phyloP scores from a whole-genome alignment of 2,113 vertebrate genomes.

The Lampris megalopsis region DNA sequence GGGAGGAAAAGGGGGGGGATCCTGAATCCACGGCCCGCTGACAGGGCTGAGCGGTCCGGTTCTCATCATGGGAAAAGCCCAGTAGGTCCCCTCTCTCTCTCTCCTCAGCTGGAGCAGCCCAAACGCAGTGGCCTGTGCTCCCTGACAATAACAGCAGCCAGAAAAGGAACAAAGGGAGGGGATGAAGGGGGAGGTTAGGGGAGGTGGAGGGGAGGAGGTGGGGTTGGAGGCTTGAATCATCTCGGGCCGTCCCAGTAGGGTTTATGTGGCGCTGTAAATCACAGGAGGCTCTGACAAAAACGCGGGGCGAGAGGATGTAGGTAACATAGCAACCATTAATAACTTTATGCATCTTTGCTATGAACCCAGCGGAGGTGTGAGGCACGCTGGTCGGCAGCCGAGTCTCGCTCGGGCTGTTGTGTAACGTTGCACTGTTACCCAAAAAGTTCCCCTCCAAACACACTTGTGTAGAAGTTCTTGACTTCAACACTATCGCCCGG shows the following conservation, averaged over 20 bases:
- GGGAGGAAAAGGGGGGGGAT: conserved; percentile 49
- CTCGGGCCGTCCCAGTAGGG: conserved; percentile 54
- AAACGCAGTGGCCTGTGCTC: conserved; percentile 64
- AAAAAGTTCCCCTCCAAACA: conserved; percentile 24
- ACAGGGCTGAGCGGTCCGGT: conserved; percentile 51
- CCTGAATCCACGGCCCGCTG: conserved; percentile 65
- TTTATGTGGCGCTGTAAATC: conserved; percentile 70
- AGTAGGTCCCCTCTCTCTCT: conserved; percentile 64
- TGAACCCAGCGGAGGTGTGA: conserved; percentile 39
- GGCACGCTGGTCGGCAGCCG: not conserved
- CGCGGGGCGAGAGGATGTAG: conserved; percentile 69
- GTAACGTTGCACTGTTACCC: conserved; percentile 1
- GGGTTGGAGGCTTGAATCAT: not conserved
- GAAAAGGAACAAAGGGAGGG: conserved; percentile 53
- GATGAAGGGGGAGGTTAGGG: not conserved
- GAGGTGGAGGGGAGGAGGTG: not conserved
- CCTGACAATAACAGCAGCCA: conserved; percentile 65
- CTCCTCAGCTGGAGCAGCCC: conserved; percentile 71
- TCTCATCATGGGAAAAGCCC: conserved; percentile 76
- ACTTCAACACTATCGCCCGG: conserved; percentile 17
- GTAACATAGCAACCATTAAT: conserved; percentile 81
- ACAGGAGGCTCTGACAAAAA: conserved; percentile 69
- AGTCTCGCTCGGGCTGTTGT: conserved; percentile 10
- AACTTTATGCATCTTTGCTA: conserved; percentile 39
- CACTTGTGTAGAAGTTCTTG: conserved; percentile 5